phyloP scores from a whole-genome alignment of 2,797 vertebrate genomes.

The Thripadectes ignobilis region DNA sequence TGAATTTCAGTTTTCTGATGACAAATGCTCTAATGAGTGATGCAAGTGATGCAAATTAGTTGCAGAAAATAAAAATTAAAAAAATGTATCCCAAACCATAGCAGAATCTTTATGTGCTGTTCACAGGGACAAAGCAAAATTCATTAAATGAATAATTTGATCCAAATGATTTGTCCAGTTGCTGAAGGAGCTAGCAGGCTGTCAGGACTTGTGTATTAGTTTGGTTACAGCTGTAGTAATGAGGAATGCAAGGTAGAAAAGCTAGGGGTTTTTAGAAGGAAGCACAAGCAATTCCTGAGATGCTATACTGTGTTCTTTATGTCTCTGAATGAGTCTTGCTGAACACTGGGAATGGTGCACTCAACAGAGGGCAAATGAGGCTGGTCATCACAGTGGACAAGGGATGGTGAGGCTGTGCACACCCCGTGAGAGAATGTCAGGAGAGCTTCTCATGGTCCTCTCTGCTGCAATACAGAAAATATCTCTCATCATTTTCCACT shows the following conservation, averaged over 20 bases:
- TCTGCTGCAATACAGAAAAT: not conserved
- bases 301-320: not conserved
- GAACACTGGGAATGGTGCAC: rapidly evolving
- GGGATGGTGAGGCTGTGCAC: rapidly evolving
- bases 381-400: not conserved
- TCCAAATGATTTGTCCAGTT: conserved; percentile 37
- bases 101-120: not conserved
- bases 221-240: not conserved
- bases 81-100: not conserved
- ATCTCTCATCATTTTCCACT: not conserved
- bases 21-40: conserved; percentile 26
- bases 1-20: conserved; percentile 26
- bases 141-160: conserved; percentile 16
- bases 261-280: not conserved
- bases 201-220: not conserved
- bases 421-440: rapidly evolving
- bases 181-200: conserved; percentile 30
- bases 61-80: conserved; percentile 7
- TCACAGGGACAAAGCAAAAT: not conserved
- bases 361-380: not conserved
- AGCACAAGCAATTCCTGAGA: not conserved
- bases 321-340: not conserved
- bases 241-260: not conserved
- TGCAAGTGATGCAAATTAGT: conserved; percentile 21
- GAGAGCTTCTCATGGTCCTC: not conserved